phyloP scores from a whole-genome alignment of 2,113 vertebrate species.

The Charadrius vociferus region DNA sequence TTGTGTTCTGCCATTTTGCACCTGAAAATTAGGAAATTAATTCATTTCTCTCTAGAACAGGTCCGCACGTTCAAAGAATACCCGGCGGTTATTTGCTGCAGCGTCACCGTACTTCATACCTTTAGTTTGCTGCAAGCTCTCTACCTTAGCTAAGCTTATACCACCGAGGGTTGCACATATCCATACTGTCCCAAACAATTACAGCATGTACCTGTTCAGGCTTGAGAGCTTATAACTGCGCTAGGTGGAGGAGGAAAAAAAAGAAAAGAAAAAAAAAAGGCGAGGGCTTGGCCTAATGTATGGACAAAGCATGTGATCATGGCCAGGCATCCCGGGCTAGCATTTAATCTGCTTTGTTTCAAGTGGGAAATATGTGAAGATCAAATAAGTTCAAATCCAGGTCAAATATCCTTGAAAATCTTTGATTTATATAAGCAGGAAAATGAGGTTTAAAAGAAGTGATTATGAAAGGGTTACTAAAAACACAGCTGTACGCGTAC shows the following conservation, averaged over 20 bases:
- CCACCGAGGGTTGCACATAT: background rate
- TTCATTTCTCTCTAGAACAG: background rate
- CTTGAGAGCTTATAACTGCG: background rate
- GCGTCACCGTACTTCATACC: fast-evolving
- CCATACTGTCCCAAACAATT: background rate
- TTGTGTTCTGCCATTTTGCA: background rate
- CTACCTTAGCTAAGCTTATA: background rate
- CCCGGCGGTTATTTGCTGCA: background rate
- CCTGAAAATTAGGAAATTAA: background rate
- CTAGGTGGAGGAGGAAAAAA: background rate
- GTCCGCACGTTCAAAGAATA: background rate
- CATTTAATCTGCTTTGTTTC: constrained; percentile 71
- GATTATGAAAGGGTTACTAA: constrained; percentile 80
- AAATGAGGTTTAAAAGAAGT: constrained; percentile 77
- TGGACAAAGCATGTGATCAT: constrained; percentile 47
- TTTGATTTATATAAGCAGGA: constrained; percentile 81
- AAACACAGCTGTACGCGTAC: constrained; percentile 79
- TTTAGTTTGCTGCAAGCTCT: background rate
- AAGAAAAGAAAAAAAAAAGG: background rate
- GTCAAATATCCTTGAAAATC: constrained; percentile 78
- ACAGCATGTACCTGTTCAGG: constrained; percentile 23
- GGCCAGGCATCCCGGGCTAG: constrained; percentile 60
- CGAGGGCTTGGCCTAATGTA: background rate
- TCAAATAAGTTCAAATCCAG: constrained; percentile 80
- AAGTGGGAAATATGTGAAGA: constrained; percentile 72